Conservation (phyloP, 2,888 invertebrate genomes). For the Catotricha subobsoleta region DNA sequence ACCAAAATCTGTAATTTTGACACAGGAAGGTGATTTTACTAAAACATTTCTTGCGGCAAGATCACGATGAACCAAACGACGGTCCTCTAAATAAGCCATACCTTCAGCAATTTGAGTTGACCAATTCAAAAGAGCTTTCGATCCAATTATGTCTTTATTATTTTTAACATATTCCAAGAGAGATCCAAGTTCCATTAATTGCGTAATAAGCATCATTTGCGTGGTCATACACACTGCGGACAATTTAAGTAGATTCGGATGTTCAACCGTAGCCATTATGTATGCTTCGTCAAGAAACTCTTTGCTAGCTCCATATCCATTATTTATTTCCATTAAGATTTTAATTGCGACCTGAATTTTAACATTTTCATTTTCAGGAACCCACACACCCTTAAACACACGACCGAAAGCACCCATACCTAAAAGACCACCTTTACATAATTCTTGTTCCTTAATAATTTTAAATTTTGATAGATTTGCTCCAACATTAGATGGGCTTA, state of each 20-base stretch:
- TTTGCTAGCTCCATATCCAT: constrained; percentile 58
- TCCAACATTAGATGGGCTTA: constrained; percentile 78
- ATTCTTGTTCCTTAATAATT: constrained; percentile 85
- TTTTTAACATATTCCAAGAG: constrained; percentile 84
- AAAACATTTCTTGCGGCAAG: constrained; percentile 93
- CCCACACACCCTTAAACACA: constrained; percentile 91
- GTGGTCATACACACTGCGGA: constrained; percentile 93
- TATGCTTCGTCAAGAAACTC: constrained; percentile 93
- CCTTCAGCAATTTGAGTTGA: constrained; percentile 93
- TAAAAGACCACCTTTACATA: constrained; percentile 76
- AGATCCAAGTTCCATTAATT: constrained; percentile 93
- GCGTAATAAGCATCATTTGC: constrained; percentile 95
- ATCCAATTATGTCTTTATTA: constrained; percentile 83
- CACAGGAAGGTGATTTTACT: constrained; percentile 78
- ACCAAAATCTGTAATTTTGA: constrained; percentile 97
- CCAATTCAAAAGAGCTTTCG: constrained; percentile 89
- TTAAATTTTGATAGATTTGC: constrained; percentile 84
- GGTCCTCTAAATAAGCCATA: constrained; percentile 92
- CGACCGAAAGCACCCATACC: constrained; percentile 95
- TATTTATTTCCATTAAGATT: constrained; percentile 72
- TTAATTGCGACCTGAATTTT: constrained; percentile 98
- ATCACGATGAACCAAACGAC: constrained; percentile 87
- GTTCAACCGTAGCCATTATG: constrained; percentile 95
- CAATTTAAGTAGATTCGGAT: constrained; percentile 82
- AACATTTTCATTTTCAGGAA: constrained; percentile 57